Conservation (phyloP, 1,140 invertebrate species). For the Scaptodrosophila lebanonensis region DNA sequence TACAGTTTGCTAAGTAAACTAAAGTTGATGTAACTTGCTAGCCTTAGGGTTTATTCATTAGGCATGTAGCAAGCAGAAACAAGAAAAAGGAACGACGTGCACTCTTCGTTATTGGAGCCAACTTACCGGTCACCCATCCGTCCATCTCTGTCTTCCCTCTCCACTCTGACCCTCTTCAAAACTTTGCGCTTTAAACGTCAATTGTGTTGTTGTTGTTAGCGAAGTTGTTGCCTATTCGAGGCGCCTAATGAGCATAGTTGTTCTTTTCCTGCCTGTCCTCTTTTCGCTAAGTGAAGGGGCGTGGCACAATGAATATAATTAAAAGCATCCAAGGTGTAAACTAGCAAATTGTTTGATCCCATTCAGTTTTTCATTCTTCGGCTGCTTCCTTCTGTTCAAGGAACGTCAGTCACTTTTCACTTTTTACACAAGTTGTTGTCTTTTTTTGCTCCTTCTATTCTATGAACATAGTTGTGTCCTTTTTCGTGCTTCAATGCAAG, state of each 20-base stretch:
- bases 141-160: too few species aligned
- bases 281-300: too few species aligned
- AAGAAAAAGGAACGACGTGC: constrained; percentile 3
- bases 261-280: constrained; percentile 29
- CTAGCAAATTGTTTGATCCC: constrained; percentile 74
- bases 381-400: background rate
- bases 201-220: constrained; percentile 38
- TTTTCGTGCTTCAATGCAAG: constrained; percentile 31
- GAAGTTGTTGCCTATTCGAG: constrained; percentile 29
- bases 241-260: constrained; percentile 47
- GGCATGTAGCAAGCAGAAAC: constrained; percentile 21
- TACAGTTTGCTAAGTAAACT: constrained; percentile 53
- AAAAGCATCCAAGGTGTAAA: constrained; percentile 73
- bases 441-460: constrained; percentile 24
- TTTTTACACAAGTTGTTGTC: constrained; percentile 9
- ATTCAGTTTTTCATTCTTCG: constrained; percentile 32
- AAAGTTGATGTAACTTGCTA: constrained; percentile 10
- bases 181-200: constrained; percentile 45
- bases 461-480: too few species aligned
- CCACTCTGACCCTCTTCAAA: constrained; percentile 54
- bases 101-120: constrained; percentile 26
- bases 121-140: constrained; percentile 62
- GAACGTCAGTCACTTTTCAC: background rate
- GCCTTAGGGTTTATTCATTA: constrained; percentile 64
- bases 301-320: constrained; percentile 73